Evolutionary conservation across 2,113 vertebrate species (phyloP), one percentile per base, ranked within the genome.

Genomic region (Apus apus): DNA sequence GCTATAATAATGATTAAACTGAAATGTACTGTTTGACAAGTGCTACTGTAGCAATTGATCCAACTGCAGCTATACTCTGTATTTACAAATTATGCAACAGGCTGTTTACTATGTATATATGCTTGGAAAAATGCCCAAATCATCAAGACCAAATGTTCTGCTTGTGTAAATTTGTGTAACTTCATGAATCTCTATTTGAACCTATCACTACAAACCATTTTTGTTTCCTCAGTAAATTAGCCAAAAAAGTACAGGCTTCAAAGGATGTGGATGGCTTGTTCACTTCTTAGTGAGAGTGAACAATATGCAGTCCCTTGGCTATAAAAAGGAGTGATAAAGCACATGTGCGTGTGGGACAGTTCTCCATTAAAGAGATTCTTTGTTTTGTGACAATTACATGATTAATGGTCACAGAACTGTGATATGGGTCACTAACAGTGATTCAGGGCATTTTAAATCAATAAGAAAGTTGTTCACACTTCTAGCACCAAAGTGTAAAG

Each of bases 211-310:
- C 43, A 43, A 43, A 7, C 15, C 36, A 13, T 6, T 71, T 58
- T 23, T 62, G 62, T n/a, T 94, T 79, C 75, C 51, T 64, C 54
- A 40, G 40, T 8, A 87, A 40, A 60, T 50, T 7, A 89, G 29
- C 25, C 46, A 50, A 73, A 85, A 91, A 66, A 0, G 1, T 9
- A 10, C 29, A 54, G 38, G 32, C 9, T 87, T 18, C 46, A 62
- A 46, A 85, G 68, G 21, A 23, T 8, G 19, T 3, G 29, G 45
- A 29, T 26, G 25, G 27, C 45, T 36, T 23, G n/a, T 8, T 43
- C 10, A 0, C n/a, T 58, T 54, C 26, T 60, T n/a, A 54, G 53
- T 1, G 0, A 64, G 29, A 48, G 20, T 1, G 21, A 81, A 27
- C 38, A 43, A 9, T 7, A 38, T 3, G 18, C 61, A 32, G n/a